Conservation (phyloP, 2,113 vertebrate species). For the Trochalopteron elliotii region DNA sequence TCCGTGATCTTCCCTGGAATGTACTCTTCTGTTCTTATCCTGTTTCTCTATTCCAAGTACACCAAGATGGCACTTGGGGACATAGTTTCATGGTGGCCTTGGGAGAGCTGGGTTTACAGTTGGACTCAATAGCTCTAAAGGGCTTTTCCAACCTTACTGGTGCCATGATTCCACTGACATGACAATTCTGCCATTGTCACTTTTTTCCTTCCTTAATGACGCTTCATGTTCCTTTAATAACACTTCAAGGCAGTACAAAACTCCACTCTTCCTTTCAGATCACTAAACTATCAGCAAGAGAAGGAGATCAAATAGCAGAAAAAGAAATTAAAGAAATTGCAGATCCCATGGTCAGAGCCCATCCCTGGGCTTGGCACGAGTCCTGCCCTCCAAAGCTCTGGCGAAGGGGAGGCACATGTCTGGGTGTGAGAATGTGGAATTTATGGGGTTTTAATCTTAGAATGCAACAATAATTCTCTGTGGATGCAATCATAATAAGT, state of each 20-base stretch:
- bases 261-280: background rate
- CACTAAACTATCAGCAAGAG: background rate
- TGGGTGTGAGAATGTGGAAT: background rate
- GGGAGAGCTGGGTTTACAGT: background rate
- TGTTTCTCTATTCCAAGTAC: background rate
- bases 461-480: background rate
- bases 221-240: background rate
- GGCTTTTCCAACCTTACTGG: background rate
- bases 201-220: background rate
- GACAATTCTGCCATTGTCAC: background rate
- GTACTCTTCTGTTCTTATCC: too few species aligned
- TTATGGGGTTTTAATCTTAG: background rate
- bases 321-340: background rate
- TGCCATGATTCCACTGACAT: background rate
- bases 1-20: fast-evolving
- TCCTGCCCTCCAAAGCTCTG: background rate
- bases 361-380: background rate
- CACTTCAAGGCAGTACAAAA: background rate
- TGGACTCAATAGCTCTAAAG: fast-evolving
- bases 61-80: background rate
- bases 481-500: background rate
- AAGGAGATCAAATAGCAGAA: background rate
- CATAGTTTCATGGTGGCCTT: background rate
- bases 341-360: background rate
- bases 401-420: background rate